Evolutionary conservation across 2,797 vertebrate genomes (phyloP), one percentile per base, ranked within the genome.

Genomic region (Pseudochirops cupreus): DNA sequence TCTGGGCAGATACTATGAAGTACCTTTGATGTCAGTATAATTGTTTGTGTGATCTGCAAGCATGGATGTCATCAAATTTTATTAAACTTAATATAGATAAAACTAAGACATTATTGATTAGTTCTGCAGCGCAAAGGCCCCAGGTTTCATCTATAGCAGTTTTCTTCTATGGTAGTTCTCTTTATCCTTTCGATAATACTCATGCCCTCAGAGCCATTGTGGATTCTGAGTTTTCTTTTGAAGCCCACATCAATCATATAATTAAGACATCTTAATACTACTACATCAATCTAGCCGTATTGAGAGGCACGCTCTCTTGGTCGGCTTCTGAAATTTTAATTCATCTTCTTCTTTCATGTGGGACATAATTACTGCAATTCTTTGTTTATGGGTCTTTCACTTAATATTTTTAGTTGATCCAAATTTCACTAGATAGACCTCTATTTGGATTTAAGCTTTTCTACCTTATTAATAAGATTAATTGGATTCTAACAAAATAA

Each of bases 221-320:
- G 97, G 97, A n/a, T 55, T 90, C 94, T 21, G 89, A 97, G 97
- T 90, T 97, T 97, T 93, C 98, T 98, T 98, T 98, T 98, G 98
- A 98, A 98, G 97, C 95, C 93, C 90, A 98, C 97, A 98, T 98
- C 98, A 98, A 96, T 99, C 98, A 98, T 98, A 97, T 97, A 98
- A 98, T 98, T 98, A 99, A 98, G 98, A 98, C 58, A 67, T 98
- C 98, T 98, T 98, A 97, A 95, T 97, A 94, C 93, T 96, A 96
- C 97, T 95, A 95, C 96, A 59, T 56, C 97, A 93, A 96, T 97
- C 97, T 97, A 89, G 12, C 96, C 96, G 95, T 97, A 97, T 98
- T 98, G 97, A 0, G 52, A 97, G 98, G 96, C 97, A 91, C 91
- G 96, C 94, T 98, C 98, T 94, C 97, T 98, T 91, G 96, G 98